Evolutionary conservation across 1,140 invertebrate species (phyloP), one percentile per base, ranked within the genome.

Genomic region (Macrosteles quadrilineatus): DNA sequence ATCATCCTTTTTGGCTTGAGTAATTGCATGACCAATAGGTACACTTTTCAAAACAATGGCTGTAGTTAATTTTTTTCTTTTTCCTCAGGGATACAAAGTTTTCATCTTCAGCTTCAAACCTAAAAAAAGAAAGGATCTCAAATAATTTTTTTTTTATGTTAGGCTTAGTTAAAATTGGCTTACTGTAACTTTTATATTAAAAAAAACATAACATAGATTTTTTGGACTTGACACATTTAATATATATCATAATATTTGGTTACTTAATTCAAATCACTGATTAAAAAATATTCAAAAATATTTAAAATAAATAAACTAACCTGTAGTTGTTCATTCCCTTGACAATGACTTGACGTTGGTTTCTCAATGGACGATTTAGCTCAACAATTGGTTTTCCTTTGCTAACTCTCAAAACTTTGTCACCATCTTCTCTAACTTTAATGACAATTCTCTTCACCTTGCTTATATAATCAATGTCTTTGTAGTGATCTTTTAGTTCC

Each of bases 1-100:
- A 45, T 72, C 67, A 21, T 30, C 55, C 36, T 64, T 69, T 59
- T 72, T 69, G 23, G 17, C 59, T 23, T 55, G 14, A n/a, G 53
- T 69, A 6, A 72, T 30, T 32, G 30, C 21, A 55, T 30, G 27
- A 19, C 55, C 32, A 36, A 55, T 9, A 9, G 50, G 23, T 21
- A 55, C 6, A 55, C 4, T 6, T 6, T 55, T 6, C 17, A 55
- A 25, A 6, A 40, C 36, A 40, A 9, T 40, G 17, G 6, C 36
- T 40, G 17, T 17, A 40, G 17, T 40, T 9, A 17, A 40, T 9
- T 6, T 40, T 9, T 9, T 17, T 17, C 17, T 40, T 6, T 40
- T 9, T 40, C 17, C 6, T 9, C 6, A 40, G 6, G 17, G 17
- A 40, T 17, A 40, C 6, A 17, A 6, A 40, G 17, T 40, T 40